phyloP scores from a whole-genome alignment of 2,113 vertebrate genomes.

The Pogona vitticeps region DNA sequence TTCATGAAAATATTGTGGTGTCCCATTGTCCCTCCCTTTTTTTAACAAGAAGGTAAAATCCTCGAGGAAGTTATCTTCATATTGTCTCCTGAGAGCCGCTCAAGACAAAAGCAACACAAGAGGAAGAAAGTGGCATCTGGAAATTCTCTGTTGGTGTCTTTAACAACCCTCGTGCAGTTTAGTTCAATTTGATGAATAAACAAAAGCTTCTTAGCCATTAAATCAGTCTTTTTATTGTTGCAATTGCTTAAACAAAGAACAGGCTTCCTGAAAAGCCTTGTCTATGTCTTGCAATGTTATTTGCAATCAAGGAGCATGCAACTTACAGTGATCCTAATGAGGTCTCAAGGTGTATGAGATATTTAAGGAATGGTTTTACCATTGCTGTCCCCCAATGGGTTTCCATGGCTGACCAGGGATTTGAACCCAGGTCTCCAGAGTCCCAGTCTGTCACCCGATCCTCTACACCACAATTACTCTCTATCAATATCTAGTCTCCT shows the following conservation, averaged over 20 bases:
- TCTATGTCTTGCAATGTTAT: too few species aligned
- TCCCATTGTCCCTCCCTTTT: neutral
- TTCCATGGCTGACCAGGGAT: too few species aligned
- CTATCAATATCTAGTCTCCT: neutral
- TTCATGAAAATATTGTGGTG: neutral
- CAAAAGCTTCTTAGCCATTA: slow-evolving; percentile 13
- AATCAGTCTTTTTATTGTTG: neutral
- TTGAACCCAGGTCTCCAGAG: too few species aligned
- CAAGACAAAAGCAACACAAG: neutral
- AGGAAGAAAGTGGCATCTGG: neutral
- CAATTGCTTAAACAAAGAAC: neutral
- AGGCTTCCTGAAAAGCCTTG: neutral
- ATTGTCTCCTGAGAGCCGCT: neutral
- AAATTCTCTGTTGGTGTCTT: neutral
- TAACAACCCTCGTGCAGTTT: neutral
- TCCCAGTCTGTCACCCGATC: too few species aligned
- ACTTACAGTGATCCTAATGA: too few species aligned
- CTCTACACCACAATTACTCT: too few species aligned
- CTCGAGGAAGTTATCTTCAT: neutral
- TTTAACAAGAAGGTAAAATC: neutral
- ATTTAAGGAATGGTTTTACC: too few species aligned
- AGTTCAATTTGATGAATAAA: neutral
- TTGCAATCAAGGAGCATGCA: too few species aligned
- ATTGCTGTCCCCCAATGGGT: too few species aligned
- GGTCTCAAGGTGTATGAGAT: too few species aligned